Conservation (phyloP, 2,113 vertebrate species). For the Triplophysa rosa region DNA sequence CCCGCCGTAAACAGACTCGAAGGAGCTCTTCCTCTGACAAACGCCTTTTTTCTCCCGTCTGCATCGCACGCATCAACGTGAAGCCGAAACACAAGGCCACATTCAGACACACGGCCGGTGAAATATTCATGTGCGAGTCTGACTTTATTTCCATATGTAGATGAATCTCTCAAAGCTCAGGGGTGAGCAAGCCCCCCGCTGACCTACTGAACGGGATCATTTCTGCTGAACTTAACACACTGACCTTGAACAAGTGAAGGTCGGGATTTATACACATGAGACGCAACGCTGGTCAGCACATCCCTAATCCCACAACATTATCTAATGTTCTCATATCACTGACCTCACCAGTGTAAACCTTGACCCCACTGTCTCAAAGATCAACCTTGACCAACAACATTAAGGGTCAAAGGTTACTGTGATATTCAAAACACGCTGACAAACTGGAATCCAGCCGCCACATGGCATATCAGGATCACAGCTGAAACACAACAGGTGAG, state of each 20-base stretch:
- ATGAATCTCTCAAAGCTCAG: slow-evolving; percentile 46
- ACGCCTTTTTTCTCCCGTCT: neutral
- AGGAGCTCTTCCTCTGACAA: neutral
- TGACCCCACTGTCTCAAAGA: too few relatives aligned
- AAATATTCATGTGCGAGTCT: slow-evolving; percentile 62
- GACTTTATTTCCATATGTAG: slow-evolving; percentile 62
- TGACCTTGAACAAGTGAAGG: slow-evolving; percentile 60
- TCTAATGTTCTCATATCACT: too few relatives aligned
- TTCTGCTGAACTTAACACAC: slow-evolving; percentile 47
- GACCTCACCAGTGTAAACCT: too few relatives aligned
- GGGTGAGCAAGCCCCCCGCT: slow-evolving; percentile 43
- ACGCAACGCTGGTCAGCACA: too few relatives aligned
- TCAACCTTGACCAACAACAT: too few relatives aligned
- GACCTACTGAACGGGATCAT: slow-evolving; percentile 56
- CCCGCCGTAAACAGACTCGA: slow-evolving; percentile 13
- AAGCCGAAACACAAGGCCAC: neutral
- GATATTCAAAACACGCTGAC: too few relatives aligned
- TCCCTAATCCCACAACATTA: too few relatives aligned
- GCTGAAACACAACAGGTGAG: neutral
- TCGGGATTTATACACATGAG: slow-evolving; percentile 40
- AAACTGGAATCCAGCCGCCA: neutral
- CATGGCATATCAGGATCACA: neutral
- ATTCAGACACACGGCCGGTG: neutral
- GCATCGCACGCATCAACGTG: neutral
- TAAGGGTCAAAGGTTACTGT: too few relatives aligned